Evolutionary conservation across 2,888 invertebrate species (phyloP), one percentile per base, ranked within the genome.

Genomic region (Mamestra brassicae): DNA sequence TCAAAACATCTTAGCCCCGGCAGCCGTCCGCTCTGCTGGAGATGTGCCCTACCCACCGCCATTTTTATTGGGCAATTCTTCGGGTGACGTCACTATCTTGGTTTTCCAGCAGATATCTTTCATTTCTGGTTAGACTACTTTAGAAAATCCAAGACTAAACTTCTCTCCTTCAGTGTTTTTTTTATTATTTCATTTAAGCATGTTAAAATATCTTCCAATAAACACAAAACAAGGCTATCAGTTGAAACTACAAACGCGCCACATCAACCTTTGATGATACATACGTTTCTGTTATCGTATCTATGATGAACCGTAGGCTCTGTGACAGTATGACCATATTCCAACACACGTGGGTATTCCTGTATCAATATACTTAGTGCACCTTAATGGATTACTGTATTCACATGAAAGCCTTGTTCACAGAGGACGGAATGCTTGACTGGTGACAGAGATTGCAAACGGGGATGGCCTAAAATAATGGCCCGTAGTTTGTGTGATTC

Each of bases 301-400:
- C 42, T 52, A 11, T 0, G 13, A 8, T 0, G 15, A 54, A 47
- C 1, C 34, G 17, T 3, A 11, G 4, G n/a, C 64, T 63, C 34
- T 55, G 58, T 62, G 65, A 69, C 42, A 42, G 42, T 7, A 54
- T 5, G 42, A 38, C 38, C 38, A 70, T 15, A 52, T 50, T 50
- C 11, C 42, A 65, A 63, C 13, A 68, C 0, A 36, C 58, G 8
- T 15, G 8, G 26, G 15, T 13, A n/a, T 13, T 15, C 70, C 34
- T 58, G 57, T 71, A 54, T 17, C 45, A 57, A 54, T 60, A 57
- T 17, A 52, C 17, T 17, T 17, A 17, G 47, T 65, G 47, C 5
- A 61, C 50, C 17, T 6, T 79, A 79, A 79, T 83, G 62, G 80
- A 83, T 83, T 73, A 73, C 54, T 72, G 50, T 36, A 55, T 70